Conservation (phyloP, 1,140 invertebrate species). For the Drosophila kohkoa region DNA sequence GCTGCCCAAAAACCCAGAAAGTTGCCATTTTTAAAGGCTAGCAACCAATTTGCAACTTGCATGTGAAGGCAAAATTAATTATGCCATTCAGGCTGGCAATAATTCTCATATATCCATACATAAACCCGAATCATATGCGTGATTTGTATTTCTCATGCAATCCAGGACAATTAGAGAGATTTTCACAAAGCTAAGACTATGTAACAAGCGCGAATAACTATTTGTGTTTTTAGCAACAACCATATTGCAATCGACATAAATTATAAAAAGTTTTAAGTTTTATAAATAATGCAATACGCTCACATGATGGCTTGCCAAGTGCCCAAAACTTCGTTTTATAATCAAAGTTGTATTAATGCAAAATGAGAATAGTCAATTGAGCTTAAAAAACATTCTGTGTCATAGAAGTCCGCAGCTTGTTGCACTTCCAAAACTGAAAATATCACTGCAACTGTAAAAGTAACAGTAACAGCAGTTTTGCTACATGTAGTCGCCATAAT, state of each 20-base stretch:
- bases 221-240: background rate
- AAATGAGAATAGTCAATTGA: no score
- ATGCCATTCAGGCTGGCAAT: conserved; percentile 14
- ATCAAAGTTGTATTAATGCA: no score
- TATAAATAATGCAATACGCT: no score
- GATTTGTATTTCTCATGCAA: conserved; percentile 1
- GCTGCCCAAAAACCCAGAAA: background rate
- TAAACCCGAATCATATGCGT: background rate
- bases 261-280: no score
- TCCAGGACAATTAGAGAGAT: conserved; percentile 10
- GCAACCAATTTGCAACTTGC: conserved; percentile 63
- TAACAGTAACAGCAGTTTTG: background rate
- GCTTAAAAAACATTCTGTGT: no score
- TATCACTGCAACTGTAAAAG: background rate
- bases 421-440: no score
- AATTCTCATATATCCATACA: background rate
- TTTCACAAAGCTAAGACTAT: background rate
- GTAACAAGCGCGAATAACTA: background rate
- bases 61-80: conserved; percentile 59
- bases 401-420: background rate
- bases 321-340: no score
- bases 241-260: no score
- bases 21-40: conserved; percentile 16
- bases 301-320: no score
- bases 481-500: conserved; percentile 32